Conservation (phyloP, 2,888 invertebrate species). For the Aproaerema taeniolella region DNA sequence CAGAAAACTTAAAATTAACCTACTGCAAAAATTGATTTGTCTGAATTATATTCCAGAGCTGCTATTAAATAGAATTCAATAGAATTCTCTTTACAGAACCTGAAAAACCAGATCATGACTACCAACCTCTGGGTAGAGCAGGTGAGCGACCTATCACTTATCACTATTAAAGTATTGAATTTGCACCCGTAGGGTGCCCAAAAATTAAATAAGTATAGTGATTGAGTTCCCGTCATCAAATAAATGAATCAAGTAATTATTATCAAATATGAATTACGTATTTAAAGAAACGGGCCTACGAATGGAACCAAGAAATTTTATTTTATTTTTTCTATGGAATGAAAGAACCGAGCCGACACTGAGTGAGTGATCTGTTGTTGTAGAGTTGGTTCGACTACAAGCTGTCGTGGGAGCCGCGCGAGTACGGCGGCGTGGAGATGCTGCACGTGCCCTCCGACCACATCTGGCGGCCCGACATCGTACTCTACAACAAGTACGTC, state of each 20-base stretch:
- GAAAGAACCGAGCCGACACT: background rate
- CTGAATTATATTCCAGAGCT: no score
- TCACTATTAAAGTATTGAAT: background rate
- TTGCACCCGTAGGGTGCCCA: no score
- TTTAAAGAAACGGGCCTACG: no score
- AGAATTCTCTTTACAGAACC: no score
- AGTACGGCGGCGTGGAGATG: conserved; percentile 96
- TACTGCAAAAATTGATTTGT: no score
- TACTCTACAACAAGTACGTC: conserved; percentile 95
- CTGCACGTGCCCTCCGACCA: conserved; percentile 97
- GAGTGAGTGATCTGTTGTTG: conserved; percentile 5
- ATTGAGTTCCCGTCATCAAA: no score
- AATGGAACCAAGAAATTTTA: no score
- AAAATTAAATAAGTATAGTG: no score
- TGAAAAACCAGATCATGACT: conserved; percentile 97
- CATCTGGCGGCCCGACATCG: conserved; percentile 97
- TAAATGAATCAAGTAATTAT: background rate
- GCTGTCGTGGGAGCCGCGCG: conserved; percentile 95
- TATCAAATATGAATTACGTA: no score
- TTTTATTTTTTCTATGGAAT: background rate
- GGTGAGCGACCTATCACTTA: conserved; percentile 31
- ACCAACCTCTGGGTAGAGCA: conserved; percentile 94
- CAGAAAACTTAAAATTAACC: no score
- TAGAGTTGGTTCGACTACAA: conserved; percentile 98
- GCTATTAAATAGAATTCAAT: no score